Base-by-base conservation (phyloP, 2,797 vertebrate genomes). In the Adrianichthys oophorus region DNA sequence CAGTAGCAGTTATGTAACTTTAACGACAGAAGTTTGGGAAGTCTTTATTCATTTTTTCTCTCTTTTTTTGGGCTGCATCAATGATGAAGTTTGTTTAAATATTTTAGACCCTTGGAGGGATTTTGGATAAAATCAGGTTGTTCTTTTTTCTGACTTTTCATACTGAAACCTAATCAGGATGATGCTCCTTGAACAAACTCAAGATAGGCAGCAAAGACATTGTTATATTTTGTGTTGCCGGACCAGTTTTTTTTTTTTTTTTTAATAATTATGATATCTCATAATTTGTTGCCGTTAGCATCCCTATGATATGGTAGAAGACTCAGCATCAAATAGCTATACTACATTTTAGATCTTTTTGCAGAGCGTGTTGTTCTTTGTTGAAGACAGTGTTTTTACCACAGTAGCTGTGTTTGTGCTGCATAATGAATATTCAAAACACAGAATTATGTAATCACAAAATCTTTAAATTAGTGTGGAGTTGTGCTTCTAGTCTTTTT, bases 401-500 rank as follows among this genome's bases (percentile, higher is more conserved):
- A 50, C 18, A 37, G 4, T 4, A 16, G 29, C 17, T 32, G 37
- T 24, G 16, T 15, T 21, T 41, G 23, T 50, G 14, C 19, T 37
- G 47, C 48, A 56, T 14, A 51, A 49, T 24, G 5, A 64, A 56
- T 45, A 44, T 19, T 29, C 29, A 14, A 19, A 26, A 48, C 44
- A n/a, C 16, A 47, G 18, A n/a, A 8, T 48, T 48, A 37, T 10
- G 32, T 37, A 48, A 48, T 52, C 18, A n/a, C 14, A 17, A 40
- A 8, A 12, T 23, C 56, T 46, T 41, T 55, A 18, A 42, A 50
- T 55, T 55, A 56, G 14, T 46, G 43, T 41, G 13, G 32, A 47
- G 55, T n/a, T 55, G 43, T 17, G 53, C 68, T 48, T 62, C 49
- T 43, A 65, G 24, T 74, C 64, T 53, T 63, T 81, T 63, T 44